A percentile compares a stretch with the other conserved stretches of the same genome.
These are phyloP conservation scores for Heteromormyrus szaboi DNA, from an alignment of 2,797 vertebrate genomes.

Conservation along the genomic window DNA sequence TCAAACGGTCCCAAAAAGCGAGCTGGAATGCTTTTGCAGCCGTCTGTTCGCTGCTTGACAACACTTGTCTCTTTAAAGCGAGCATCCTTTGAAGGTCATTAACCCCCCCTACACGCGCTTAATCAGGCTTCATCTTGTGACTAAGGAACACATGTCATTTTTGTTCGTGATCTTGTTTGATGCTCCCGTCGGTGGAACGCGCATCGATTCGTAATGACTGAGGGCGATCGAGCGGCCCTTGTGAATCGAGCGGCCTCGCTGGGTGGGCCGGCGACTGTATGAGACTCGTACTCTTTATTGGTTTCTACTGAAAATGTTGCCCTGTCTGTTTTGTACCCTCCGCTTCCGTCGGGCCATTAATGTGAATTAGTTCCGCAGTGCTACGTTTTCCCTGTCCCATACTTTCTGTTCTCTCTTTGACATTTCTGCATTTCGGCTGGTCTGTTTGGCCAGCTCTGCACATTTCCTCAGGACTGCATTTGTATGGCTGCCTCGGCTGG, in stretches of 20 bases:
- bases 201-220: not conserved
- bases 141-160: slow-evolving; percentile 63
- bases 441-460: not conserved
- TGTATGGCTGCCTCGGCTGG: not conserved
- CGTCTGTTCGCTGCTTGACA: slow-evolving; percentile 55
- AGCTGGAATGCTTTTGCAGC: slow-evolving; percentile 48
- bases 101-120: slow-evolving; percentile 51
- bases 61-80: slow-evolving; percentile 66
- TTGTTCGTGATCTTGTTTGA: slow-evolving; percentile 58
- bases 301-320: not conserved
- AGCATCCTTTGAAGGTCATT: slow-evolving; percentile 67
- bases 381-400: not conserved
- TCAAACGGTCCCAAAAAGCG: slow-evolving; percentile 53
- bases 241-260: not conserved
- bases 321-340: not conserved
- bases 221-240: not conserved
- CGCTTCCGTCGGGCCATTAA: not conserved
- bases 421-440: not conserved
- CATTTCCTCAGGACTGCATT: not conserved
- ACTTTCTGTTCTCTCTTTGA: not conserved
- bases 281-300: not conserved
- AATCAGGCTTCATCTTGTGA: slow-evolving; percentile 66
- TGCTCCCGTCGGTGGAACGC: slow-evolving; percentile 44
- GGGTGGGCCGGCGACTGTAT: not conserved
- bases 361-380: not conserved